Conservation (phyloP, 2,113 vertebrate genomes). For the Tautogolabrus adspersus region DNA sequence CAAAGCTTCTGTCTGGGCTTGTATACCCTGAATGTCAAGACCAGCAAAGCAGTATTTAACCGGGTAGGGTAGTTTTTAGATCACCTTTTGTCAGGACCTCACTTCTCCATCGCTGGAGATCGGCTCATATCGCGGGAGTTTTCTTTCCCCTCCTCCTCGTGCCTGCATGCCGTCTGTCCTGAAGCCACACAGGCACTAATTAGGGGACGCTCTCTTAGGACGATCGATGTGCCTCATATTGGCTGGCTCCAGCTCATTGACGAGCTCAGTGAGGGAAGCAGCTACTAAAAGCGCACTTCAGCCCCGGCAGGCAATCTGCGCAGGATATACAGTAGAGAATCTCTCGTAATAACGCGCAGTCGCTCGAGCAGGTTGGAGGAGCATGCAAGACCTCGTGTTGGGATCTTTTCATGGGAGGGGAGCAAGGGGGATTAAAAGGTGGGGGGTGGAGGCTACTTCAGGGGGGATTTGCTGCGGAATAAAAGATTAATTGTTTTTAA, state of each 20-base stretch:
- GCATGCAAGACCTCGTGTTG: conserved; percentile 51
- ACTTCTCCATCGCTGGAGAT: background rate
- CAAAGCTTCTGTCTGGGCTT: conserved; percentile 20
- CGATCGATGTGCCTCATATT: conserved; percentile 76
- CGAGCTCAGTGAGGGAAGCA: conserved; percentile 70
- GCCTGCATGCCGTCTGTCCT: conserved; percentile 54
- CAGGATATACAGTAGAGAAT: conserved; percentile 4
- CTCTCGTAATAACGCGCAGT: conserved; percentile 5
- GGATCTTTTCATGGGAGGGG: conserved; percentile 44
- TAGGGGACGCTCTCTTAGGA: conserved; percentile 74
- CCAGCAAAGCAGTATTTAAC: background rate
- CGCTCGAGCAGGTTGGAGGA: conserved; percentile 10
- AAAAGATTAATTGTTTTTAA: conserved; percentile 57
- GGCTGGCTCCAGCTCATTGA: conserved; percentile 77
- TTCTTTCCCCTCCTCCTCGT: background rate
- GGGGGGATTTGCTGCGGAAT: conserved; percentile 55
- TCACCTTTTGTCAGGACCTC: background rate
- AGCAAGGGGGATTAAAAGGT: conserved; percentile 42
- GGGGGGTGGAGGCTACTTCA: conserved; percentile 36
- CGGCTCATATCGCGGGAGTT: conserved; percentile 4
- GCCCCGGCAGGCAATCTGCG: conserved; percentile 45
- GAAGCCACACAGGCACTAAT: conserved; percentile 74
- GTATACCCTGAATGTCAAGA: background rate
- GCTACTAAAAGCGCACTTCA: conserved; percentile 58
- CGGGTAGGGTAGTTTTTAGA: background rate